phyloP scores from a whole-genome alignment of 2,888 invertebrate genomes.

The Nymphalis urticae region DNA sequence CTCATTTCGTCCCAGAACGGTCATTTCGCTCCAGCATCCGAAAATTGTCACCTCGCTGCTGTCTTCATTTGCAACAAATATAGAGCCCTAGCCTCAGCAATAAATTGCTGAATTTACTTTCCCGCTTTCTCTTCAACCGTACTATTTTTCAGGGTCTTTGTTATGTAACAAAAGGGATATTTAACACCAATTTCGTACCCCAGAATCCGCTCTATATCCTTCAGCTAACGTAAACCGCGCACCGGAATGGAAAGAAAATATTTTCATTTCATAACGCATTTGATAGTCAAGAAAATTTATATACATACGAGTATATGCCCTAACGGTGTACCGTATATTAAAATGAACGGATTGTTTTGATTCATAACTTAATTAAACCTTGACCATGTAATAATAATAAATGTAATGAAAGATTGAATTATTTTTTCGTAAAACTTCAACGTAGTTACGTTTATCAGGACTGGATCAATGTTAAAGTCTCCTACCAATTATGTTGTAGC shows the following conservation, averaged over 20 bases:
- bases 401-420: too few species aligned
- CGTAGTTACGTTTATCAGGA: too few species aligned
- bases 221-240: neutral
- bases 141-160: conserved; percentile 74
- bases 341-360: too few species aligned
- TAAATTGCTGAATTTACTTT: conserved; percentile 77
- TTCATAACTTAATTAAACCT: too few species aligned
- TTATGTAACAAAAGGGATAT: conserved; percentile 66
- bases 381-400: too few species aligned
- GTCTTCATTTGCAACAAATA: conserved; percentile 80
- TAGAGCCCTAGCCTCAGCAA: conserved; percentile 67
- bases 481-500: too few species aligned
- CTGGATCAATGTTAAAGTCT: too few species aligned
- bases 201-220: conserved; percentile 43
- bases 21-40: conserved; percentile 67
- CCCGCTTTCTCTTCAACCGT: conserved; percentile 67
- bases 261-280: conserved; percentile 20
- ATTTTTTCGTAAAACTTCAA: too few species aligned
- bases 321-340: neutral
- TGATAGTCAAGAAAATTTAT: conserved; percentile 11
- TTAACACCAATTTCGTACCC: conserved; percentile 64
- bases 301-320: conserved; percentile 2
- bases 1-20: conserved; percentile 60
- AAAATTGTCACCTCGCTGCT: conserved; percentile 76
- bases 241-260: conserved; percentile 24